Evolutionary conservation across 64 coral and sea anemone genomes (phyloP), one percentile per base, ranked within the genome.

Genomic region (Pocillopora verrucosa): DNA sequence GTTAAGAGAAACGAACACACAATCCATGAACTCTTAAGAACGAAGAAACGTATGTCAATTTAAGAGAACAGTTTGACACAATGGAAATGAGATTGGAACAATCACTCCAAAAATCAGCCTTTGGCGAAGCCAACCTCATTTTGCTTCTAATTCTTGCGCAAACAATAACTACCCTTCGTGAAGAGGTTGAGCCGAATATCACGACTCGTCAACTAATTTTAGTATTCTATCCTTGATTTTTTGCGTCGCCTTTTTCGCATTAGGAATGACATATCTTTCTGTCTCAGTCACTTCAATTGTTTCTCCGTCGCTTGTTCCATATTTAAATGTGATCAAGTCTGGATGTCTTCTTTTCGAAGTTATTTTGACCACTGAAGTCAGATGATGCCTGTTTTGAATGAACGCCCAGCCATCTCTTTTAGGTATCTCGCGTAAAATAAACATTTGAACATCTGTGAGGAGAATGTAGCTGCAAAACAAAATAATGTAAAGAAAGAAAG

Each of bases 201-300:
- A 51, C 57, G 76, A 80, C 14, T 90, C 87, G 19, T 87, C 96
- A 24, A 90, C 73, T 59, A 94, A 78, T 73, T 88, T 89, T 20
- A 98, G 70, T 87, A 98, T 92, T 77, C 90, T 92, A 64, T 98
- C 93, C 87, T 95, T 98, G 74, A 98, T 94, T 86, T 92, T 98
- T 63, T 95, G 89, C 12, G 93, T 92, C 35, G 93, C 90, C 84
- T 98, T 98, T 58, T 82, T 90, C 73, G 96, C 87, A 90, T 90
- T 92, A n/a, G 96, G 96, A 84, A 98, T 98, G 73, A 98, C 11
- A 58, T 91, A 98, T 93, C 93, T 92, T 26, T 89, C 90, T 13
- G 83, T 88, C 13, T 90, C 89, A 30, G 80, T 74, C 34, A 95
- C 90, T 72, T 92, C 65, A 65, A 88, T 85, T 24, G 77, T 77